A percentile compares a stretch with the other conserved stretches of the same genome.
Evolutionary conservation across 2,888 invertebrate genomes (phyloP).

Genomic region (Lasiommata megera): DNA sequence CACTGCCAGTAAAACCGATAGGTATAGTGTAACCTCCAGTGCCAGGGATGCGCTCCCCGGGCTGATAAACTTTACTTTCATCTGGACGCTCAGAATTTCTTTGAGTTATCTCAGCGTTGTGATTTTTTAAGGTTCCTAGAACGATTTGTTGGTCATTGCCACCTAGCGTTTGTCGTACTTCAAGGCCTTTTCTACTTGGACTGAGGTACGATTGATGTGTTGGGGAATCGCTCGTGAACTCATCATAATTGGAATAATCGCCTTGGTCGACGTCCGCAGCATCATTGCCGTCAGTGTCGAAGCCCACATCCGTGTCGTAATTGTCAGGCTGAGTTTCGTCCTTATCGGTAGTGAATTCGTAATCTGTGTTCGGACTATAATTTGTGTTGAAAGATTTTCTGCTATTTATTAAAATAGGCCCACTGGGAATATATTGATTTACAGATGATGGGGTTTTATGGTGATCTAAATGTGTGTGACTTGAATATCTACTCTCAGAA

Average conservation of each 20-base stretch:
- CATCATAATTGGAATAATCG: slow-evolving; percentile 84
- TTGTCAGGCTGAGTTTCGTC: slow-evolving; percentile 61
- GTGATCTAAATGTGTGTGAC: slow-evolving; percentile 65
- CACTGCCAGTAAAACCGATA: slow-evolving; percentile 84
- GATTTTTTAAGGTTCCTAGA: slow-evolving; percentile 79
- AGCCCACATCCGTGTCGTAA: slow-evolving; percentile 67
- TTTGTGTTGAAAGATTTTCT: slow-evolving; percentile 60
- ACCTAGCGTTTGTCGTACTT: slow-evolving; percentile 72
- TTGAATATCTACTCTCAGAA: slow-evolving; percentile 46
- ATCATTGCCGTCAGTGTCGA: slow-evolving; percentile 59
- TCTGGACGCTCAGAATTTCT: slow-evolving; percentile 75
- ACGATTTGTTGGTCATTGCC: slow-evolving; percentile 84
- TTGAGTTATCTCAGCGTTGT: slow-evolving; percentile 83
- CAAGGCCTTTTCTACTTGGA: slow-evolving; percentile 55
- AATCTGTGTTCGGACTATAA: slow-evolving; percentile 48
- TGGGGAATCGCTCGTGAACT: slow-evolving; percentile 64
- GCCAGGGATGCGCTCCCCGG: slow-evolving; percentile 85
- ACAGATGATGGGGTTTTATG: slow-evolving; percentile 45
- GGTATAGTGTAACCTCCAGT: slow-evolving; percentile 85
- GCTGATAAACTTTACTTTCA: slow-evolving; percentile 82
- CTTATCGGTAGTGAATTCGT: slow-evolving; percentile 64
- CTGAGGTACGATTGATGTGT: slow-evolving; percentile 59
- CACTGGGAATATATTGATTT: slow-evolving; percentile 34
- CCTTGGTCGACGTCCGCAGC: slow-evolving; percentile 71
- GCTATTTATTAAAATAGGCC: slow-evolving; percentile 48